Percentiles rank a stretch among this genome's conserved stretches.
These are phyloP conservation scores for Amaurobius ferox DNA, from an alignment of 2,888 invertebrate species.

Conservation along the genomic window DNA sequence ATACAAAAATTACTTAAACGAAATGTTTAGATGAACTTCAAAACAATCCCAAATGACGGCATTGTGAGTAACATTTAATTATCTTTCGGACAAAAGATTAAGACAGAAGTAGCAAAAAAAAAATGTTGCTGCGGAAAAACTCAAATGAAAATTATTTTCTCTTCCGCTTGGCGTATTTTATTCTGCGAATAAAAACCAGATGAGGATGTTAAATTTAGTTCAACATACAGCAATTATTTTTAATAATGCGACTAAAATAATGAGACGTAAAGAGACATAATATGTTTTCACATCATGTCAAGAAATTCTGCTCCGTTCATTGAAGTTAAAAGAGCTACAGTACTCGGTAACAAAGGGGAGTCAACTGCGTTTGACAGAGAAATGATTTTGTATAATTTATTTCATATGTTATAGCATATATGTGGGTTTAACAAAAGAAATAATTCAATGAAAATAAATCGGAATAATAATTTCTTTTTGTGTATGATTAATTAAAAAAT, in stretches of 20 bases:
- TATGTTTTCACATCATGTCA: neutral
- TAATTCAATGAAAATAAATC: too few relatives aligned
- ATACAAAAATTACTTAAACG: too few relatives aligned
- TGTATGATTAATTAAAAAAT: too few relatives aligned
- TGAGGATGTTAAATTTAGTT: conserved; percentile 9
- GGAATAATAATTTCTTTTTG: too few relatives aligned
- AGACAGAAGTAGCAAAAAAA: neutral
- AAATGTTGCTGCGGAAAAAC: neutral
- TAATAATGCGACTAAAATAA: neutral
- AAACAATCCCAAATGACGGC: neutral
- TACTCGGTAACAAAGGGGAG: neutral
- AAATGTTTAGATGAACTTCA: too few relatives aligned
- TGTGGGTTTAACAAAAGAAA: too few relatives aligned
- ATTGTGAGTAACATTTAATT: neutral
- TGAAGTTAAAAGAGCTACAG: neutral
- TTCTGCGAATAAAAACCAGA: neutral
- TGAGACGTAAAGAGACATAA: neutral
- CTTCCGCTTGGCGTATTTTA: neutral
- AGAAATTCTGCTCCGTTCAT: neutral
- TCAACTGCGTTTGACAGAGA: conserved; percentile 8
- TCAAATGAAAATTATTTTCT: neutral
- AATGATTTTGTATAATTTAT: conserved; percentile 14
- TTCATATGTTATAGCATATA: neutral
- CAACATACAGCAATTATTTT: conserved; percentile 7
- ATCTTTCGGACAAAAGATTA: neutral